phyloP scores from a whole-genome alignment of 2,888 invertebrate species.

The Cyaniris semiargus region DNA sequence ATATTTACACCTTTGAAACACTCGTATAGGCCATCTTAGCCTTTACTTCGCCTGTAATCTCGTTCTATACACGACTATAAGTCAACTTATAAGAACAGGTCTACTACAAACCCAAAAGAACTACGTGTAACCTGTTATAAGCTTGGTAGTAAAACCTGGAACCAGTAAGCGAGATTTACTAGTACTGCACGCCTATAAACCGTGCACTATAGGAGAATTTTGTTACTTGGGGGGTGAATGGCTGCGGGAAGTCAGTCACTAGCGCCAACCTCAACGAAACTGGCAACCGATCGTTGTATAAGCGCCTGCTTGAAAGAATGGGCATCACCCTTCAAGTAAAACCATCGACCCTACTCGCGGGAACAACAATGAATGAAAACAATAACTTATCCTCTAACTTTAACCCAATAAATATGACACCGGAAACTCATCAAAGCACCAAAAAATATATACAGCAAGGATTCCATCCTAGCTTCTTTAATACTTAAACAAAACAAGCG shows the following conservation, averaged over 20 bases:
- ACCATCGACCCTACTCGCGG: neutral
- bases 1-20: no score
- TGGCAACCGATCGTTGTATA: neutral
- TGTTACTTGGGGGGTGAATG: conserved; percentile 36
- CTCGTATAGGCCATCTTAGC: no score
- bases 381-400: neutral
- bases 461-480: conserved; percentile 1
- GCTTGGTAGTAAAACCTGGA: no score
- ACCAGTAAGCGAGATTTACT: no score
- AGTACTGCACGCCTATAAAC: no score
- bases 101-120: no score
- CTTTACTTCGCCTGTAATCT: no score
- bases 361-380: neutral
- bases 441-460: neutral
- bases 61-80: no score
- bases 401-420: neutral
- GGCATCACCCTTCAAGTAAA: neutral
- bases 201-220: no score
- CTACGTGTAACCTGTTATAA: no score
- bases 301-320: neutral
- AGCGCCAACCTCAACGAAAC: neutral
- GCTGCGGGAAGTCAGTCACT: neutral
- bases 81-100: no score
- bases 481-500: neutral
- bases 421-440: neutral